Percentiles rank a stretch among this genome's conserved stretches.
Evolutionary conservation across 2,797 vertebrate species (phyloP).

Genomic region (Chelon auratus): DNA sequence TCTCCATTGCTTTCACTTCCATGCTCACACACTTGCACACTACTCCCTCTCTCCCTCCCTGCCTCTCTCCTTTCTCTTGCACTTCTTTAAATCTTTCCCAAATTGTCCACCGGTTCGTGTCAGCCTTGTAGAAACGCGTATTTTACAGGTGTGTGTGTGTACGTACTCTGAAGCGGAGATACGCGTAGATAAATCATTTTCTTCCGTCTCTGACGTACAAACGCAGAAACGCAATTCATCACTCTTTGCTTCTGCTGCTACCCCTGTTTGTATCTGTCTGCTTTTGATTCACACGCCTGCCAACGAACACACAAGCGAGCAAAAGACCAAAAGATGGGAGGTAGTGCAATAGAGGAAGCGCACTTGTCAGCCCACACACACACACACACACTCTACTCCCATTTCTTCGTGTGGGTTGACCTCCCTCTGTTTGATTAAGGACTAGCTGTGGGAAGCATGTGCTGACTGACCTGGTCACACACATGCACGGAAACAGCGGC

Average conservation of each 20-base stretch:
- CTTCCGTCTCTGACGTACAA: neutral
- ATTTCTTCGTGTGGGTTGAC: conserved; percentile 44
- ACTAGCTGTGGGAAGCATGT: conserved; percentile 58
- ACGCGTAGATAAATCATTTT: neutral
- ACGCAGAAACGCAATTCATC: neutral
- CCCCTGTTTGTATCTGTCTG: neutral
- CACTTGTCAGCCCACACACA: conserved; percentile 28
- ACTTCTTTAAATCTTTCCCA: conserved; percentile 26
- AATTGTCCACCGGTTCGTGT: conserved; percentile 18
- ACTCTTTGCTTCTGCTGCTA: neutral
- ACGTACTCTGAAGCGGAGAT: neutral
- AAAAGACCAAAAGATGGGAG: too few species aligned
- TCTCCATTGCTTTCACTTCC: neutral
- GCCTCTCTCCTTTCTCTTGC: conserved; percentile 2
- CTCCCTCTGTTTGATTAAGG: conserved; percentile 71
- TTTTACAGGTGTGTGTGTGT: neutral
- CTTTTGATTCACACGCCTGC: neutral
- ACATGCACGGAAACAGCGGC: conserved; percentile 33
- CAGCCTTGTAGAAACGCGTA: neutral
- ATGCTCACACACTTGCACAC: neutral
- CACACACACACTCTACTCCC: conserved; percentile 22
- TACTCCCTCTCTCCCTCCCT: conserved; percentile 9
- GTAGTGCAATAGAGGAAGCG: neutral
- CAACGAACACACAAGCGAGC: neutral
- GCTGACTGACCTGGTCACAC: conserved; percentile 59